phyloP scores from a whole-genome alignment of 2,113 vertebrate species.

The Podocnemis expansa region DNA sequence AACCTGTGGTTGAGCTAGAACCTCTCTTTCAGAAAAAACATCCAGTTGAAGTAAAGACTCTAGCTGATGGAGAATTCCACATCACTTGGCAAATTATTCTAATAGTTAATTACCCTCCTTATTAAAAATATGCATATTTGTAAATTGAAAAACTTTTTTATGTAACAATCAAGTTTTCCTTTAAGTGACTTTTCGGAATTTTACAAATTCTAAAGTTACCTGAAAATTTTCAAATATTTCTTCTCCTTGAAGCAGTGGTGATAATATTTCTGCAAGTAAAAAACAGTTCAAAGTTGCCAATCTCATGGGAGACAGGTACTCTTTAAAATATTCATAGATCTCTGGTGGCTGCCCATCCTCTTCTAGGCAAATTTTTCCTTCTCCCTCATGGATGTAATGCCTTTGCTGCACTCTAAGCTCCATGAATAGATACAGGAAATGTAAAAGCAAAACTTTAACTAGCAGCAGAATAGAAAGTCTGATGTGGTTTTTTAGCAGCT shows the following conservation, averaged over 20 bases:
- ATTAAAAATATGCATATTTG: not conserved
- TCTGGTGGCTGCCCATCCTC: conserved; percentile 44
- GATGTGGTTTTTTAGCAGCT: conserved; percentile 51
- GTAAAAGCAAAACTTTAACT: conserved; percentile 43
- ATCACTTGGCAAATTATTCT: not conserved
- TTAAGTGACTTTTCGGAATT: not conserved
- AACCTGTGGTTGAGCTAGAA: not conserved
- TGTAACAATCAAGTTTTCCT: not conserved
- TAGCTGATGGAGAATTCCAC: not conserved
- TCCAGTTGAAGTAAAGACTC: not conserved
- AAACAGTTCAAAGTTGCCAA: conserved; percentile 56
- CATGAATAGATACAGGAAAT: conserved; percentile 53
- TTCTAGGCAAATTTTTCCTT: not conserved
- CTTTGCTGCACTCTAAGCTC: conserved; percentile 46
- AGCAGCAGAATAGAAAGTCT: conserved; percentile 7
- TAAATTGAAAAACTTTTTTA: not conserved
- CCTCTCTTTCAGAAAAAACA: not conserved
- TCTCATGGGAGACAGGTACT: conserved; percentile 46
- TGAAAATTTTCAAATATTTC: not conserved
- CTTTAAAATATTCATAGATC: conserved; percentile 67
- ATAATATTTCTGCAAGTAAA: conserved; percentile 55
- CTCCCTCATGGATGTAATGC: conserved; percentile 30
- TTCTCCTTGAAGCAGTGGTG: conserved; percentile 29
- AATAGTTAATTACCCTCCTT: not conserved
- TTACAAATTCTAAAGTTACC: not conserved